Base-by-base conservation (phyloP, 1,140 invertebrate species). In the Ruditapes philippinarum region DNA sequence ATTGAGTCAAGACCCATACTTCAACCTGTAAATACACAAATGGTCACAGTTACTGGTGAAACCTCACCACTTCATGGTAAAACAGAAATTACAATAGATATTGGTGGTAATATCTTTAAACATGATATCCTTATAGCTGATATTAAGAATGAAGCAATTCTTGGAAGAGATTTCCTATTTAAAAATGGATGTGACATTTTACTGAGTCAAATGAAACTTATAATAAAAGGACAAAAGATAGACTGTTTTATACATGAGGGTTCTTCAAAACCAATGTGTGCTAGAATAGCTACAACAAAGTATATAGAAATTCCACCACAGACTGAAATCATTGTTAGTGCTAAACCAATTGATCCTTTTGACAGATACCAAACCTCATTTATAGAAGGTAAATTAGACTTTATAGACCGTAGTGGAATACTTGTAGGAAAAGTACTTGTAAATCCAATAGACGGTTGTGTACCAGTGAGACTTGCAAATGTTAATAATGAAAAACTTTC, bases 231-330 rank as follows among this genome's bases (percentile, higher is more conserved):
- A 25, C 62, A 62, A 42, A 38, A 9, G 5, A 5, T 79, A 28
- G 62, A 62, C 14, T 81, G 79, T 36, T 57, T 57, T 62, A 17
- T 57, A 81, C 19, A 57, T 81, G 79, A 62, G 40, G n/a, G n/a
- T n/a, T n/a, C 25, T 19, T n/a, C 12, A 81, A 33, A 4, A 40
- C 11, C 51, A 62, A 14, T 14, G 17, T 7, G 19, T 62, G 57
- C 54, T 14, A 38, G 19, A 40, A 33, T 22, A 49, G 33, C 9
- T n/a, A 40, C 5, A 38, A 22, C 22, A 57, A 81, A 60, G 31
- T n/a, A 81, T 42, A 40, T 60, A 60, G 79, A 81, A 57, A 57
- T 81, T 38, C 79, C 79, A 17, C 79, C 79, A 38, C 31, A 81
- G 17, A 22, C 28, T 22, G 79, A 81, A 62, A 81, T 81, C 1